These are phyloP conservation scores for Acleris literana DNA, from an alignment of 2,888 invertebrate species.

Conservation along the genomic window DNA sequence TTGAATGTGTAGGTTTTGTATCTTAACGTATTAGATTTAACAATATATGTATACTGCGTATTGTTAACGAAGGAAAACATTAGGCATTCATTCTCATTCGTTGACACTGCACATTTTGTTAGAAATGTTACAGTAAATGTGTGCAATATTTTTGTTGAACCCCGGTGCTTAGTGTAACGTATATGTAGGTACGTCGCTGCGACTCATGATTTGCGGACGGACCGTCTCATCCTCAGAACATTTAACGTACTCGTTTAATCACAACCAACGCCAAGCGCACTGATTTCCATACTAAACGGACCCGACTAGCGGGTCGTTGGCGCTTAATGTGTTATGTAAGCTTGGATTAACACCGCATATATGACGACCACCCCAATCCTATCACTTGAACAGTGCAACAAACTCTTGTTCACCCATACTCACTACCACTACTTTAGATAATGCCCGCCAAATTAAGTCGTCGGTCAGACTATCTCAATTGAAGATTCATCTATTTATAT, in stretches of 20 bases:
- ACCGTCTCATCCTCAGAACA: slow-evolving; percentile 72
- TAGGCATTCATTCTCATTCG: slow-evolving; percentile 53
- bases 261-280: too few species aligned
- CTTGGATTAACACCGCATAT: slow-evolving; percentile 45
- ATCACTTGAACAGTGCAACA: slow-evolving; percentile 35
- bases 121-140: slow-evolving; percentile 43
- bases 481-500: slow-evolving; percentile 42
- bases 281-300: too few species aligned
- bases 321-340: slow-evolving; percentile 48
- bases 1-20: slow-evolving; percentile 73
- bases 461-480: slow-evolving; percentile 14
- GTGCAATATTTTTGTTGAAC: slow-evolving; percentile 68
- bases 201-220: slow-evolving; percentile 42
- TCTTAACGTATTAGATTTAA: slow-evolving; percentile 62
- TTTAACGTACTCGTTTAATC: slow-evolving; percentile 53
- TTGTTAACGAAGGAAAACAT: slow-evolving; percentile 49
- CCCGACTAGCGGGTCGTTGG: too few species aligned
- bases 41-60: slow-evolving; percentile 49
- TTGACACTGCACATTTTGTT: slow-evolving; percentile 54
- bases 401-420: slow-evolving; percentile 8
- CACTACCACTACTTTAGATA: slow-evolving; percentile 7
- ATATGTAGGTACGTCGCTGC: slow-evolving; percentile 40
- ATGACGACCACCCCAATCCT: slow-evolving; percentile 41
- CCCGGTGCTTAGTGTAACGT: slow-evolving; percentile 67
- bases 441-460: slow-evolving; percentile 15